Base-by-base conservation (phyloP, 2,113 vertebrate species). In the Gymnorhina tibicen region DNA sequence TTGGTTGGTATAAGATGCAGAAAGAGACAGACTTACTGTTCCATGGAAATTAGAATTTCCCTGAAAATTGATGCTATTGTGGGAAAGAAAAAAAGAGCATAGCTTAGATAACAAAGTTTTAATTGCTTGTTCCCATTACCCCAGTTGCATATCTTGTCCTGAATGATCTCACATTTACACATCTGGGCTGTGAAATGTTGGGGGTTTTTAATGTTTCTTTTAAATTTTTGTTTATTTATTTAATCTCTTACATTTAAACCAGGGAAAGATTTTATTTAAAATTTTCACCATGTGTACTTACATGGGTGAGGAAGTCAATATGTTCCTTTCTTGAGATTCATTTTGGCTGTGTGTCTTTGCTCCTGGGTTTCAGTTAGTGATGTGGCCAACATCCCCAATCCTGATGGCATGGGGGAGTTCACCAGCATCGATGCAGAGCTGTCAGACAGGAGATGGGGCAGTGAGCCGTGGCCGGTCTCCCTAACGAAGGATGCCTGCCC, bases 321-420 rank as follows among this genome's bases (percentile, higher is more conserved):
- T 47, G 8, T 35, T 64, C 35, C 14, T 67, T 18, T 52, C 42
- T 60, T 66, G 87, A 56, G 70, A 46, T 55, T 70, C 16, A 15
- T 20, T 56, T 59, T 58, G 47, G 6, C 20, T 93, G 20, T 97
- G 42, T 97, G 73, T 93, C 58, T 94, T 68, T 52, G 39, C 52
- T 67, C 22, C 85, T 91, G 32, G 96, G 87, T 97, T 77, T 85
- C 91, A 91, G 94, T 95, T 95, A 96, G 92, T 62, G 97, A 93
- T 96, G 83, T 33, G 77, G 97, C 91, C 85, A 96, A 77, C 85
- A 91, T 88, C 67, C 85, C 76, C 62, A 75, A 82, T 77, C 96
- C 91, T 68, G 95, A 92, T 93, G 91, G 95, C 83, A 91, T 90
- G 77, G 95, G 96, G 82, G 79, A 96, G 74, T 93, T 97, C 66